Base-by-base conservation (phyloP, 2,888 invertebrate species). In the Rotaria socialis region DNA sequence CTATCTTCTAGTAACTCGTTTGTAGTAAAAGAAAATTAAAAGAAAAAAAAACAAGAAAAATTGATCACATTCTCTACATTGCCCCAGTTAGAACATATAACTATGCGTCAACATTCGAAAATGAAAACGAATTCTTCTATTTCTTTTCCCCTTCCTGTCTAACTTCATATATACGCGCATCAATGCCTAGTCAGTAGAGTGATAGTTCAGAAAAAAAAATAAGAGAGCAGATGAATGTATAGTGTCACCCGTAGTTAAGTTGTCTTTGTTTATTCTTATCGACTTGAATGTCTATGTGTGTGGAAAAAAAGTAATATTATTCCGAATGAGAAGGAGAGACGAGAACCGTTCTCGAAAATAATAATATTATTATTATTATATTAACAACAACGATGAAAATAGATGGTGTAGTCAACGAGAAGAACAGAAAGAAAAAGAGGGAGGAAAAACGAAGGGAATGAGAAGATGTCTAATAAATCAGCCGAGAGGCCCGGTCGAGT, bases 391-490 rank as follows among this genome's bases (percentile, higher is more conserved):
- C 35, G 67, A 67, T 67, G 67, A 67, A 67, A 67, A 67, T 67
- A 67, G 67, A 67, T 67, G 67, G 35, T 67, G 67, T 67, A 67
- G 67, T 67, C 67, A 35, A 35, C 35, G 35, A 16, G 67, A 67
- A 67, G 67, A 67, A 67, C 67, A 67, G 67, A 67, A 67, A 35
- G 35, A 35, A 67, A 67, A 14, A 67, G 67, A 41, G 58, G 14
- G 24, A 27, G 27, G 24, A 60, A 58, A 58, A 58, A 58, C n/a
- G 67, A 27, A 67, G 67, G 27, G 67, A 35, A 35, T 67, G 67
- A 67, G 67, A 67, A 67, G 67, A 67, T 67, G 67, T 67, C 67
- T 67, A 67, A 67, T 67, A 67, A 67, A 67, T 67, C 67, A 67
- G 67, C 35, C 67, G 67, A 67, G 67, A 67, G 67, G 67, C 35